Percentiles rank a stretch among this genome's conserved stretches.
Conservation (phyloP, 2,888 invertebrate species). For the Lydus trimaculatus region DNA sequence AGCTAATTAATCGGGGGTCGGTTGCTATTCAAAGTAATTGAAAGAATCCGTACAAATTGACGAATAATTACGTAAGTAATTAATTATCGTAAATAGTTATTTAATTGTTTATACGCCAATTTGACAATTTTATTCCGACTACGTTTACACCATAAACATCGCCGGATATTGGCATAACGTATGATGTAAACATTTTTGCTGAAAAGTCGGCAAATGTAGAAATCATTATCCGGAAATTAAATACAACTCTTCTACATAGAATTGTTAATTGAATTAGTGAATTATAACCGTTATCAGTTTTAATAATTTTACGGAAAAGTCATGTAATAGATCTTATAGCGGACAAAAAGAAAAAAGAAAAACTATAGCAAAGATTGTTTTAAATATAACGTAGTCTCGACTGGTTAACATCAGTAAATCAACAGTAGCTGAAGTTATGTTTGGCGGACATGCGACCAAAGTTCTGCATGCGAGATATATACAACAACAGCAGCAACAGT, state of each 20-base stretch:
- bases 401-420: slow-evolving; percentile 48
- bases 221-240: neutral
- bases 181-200: too few relatives aligned
- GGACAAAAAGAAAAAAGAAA: slow-evolving; percentile 35
- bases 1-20: neutral
- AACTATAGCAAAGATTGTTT: slow-evolving; percentile 53
- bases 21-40: neutral
- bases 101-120: too few relatives aligned
- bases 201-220: too few relatives aligned
- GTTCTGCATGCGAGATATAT: slow-evolving; percentile 40
- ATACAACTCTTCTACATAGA: neutral
- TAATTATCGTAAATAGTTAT: too few relatives aligned
- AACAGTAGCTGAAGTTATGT: slow-evolving; percentile 45
- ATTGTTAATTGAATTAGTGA: slow-evolving; percentile 8
- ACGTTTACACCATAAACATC: too few relatives aligned
- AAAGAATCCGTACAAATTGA: neutral
- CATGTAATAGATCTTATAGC: slow-evolving; percentile 24
- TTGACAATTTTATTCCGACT: too few relatives aligned
- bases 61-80: neutral
- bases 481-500: slow-evolving; percentile 11
- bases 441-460: slow-evolving; percentile 40
- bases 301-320: slow-evolving; percentile 19
- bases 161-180: too few relatives aligned
- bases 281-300: slow-evolving; percentile 13
- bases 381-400: slow-evolving; percentile 53